Evolutionary conservation across 2,797 vertebrate genomes (phyloP), one percentile per base, ranked within the genome.

Genomic region (Megaceryle alcyon): DNA sequence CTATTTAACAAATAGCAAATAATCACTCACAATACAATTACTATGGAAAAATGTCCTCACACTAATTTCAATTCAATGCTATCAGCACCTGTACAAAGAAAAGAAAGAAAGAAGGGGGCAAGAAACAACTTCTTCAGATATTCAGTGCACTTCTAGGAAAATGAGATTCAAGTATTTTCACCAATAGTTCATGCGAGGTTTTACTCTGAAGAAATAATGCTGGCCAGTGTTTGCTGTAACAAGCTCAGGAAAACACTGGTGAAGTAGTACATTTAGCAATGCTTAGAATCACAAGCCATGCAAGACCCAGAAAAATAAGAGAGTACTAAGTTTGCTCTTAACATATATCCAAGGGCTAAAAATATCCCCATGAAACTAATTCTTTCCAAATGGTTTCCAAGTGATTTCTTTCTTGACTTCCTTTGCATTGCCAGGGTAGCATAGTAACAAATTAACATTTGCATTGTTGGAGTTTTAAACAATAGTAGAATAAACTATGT

Each of bases 311-410:
- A 94, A 96, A 54, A 96, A 83, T 92, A 92, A 71, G 26, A 82
- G 20, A 94, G 41, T 51, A 91, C 46, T 72, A 75, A 88, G 10
- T 82, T 61, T 49, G 26, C 25, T 88, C 49, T 94, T 92, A 90
- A 73, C 51, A 61, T 81, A 95, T 66, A 94, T 81, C 14, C 72
- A 94, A 97, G 91, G 89, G 51, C 28, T 96, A 76, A 94, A 90
- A 94, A 91, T 90, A 97, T 53, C 41, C 54, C 31, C 51, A 69
- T 33, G 25, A 69, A 91, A 91, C 43, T 84, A 97, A 96, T 87
- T 88, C 54, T 91, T 96, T 92, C 66, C 81, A 92, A 97, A 95
- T 79, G 85, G 82, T 70, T 92, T 82, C 79, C 89, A 88, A 89
- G 20, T 64, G n/a, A 31, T 82, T 84, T 93, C 64, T 59, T 77